Conservation (phyloP, 2,113 vertebrate species). For the Psephotus haematonotus region DNA sequence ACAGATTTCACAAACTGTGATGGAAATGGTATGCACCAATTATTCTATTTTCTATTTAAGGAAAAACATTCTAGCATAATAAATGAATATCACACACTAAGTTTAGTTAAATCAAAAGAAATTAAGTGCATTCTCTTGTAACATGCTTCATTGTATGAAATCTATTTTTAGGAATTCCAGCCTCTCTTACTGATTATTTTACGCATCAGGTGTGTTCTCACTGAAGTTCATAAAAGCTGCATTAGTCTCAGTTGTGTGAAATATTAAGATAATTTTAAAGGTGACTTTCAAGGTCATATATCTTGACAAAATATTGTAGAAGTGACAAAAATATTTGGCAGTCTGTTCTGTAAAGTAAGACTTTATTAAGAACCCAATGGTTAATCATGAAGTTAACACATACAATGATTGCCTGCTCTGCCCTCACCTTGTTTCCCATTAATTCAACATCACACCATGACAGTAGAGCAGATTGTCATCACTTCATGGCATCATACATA, state of each 20-base stretch:
- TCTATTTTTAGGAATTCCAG: not conserved
- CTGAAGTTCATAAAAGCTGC: constrained; percentile 24
- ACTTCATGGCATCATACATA: constrained; percentile 62
- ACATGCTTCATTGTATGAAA: not conserved
- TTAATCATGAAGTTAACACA: constrained; percentile 66
- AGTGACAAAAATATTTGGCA: constrained; percentile 65
- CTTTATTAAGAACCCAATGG: constrained; percentile 61
- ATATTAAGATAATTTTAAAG: constrained; percentile 58
- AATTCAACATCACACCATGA: constrained; percentile 62
- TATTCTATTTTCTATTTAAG: not conserved
- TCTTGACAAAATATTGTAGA: constrained; percentile 65
- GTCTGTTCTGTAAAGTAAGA: constrained; percentile 48
- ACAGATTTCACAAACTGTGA: not conserved
- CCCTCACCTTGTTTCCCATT: constrained; percentile 67
- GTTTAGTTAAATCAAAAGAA: not conserved
- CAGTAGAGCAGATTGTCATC: constrained; percentile 67
- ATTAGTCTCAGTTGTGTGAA: constrained; percentile 9
- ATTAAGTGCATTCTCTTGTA: not conserved
- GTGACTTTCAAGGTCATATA: constrained; percentile 49
- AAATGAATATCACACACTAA: not conserved
- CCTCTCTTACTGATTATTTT: not conserved
- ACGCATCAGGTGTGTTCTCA: constrained; percentile 31
- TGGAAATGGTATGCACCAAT: not conserved
- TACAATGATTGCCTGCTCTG: constrained; percentile 65
- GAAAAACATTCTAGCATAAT: not conserved